phyloP scores from a whole-genome alignment of 2,113 vertebrate genomes.

The Hippocampus abdominalis region DNA sequence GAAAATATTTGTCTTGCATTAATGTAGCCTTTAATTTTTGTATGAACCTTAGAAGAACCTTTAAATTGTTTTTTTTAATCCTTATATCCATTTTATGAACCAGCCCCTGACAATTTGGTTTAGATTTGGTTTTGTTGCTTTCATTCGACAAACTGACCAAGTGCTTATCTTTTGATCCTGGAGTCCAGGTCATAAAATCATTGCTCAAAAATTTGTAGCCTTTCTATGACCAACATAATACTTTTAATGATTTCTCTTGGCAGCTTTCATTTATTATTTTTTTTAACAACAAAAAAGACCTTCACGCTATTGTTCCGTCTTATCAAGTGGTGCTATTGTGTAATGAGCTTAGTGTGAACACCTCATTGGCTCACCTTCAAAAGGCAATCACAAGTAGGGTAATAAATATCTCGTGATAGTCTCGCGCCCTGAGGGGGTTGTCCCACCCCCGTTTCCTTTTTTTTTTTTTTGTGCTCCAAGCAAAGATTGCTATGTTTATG shows the following conservation, averaged over 20 bases:
- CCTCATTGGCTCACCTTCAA: slow-evolving; percentile 42
- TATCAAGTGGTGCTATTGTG: background rate
- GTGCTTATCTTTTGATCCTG: background rate
- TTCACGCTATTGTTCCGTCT: background rate
- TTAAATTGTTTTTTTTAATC: background rate
- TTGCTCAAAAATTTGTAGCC: background rate
- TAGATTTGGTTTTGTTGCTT: background rate
- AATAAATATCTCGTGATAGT: slow-evolving; percentile 26
- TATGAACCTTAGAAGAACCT: no score
- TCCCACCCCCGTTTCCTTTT: background rate
- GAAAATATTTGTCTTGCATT: no score
- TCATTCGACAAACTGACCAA: background rate
- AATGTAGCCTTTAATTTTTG: background rate
- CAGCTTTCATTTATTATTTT: background rate
- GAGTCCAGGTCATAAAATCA: background rate
- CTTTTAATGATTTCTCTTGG: background rate
- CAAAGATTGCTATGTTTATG: slow-evolving; percentile 47
- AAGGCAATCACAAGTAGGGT: slow-evolving; percentile 42
- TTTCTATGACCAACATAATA: background rate
- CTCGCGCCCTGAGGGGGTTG: background rate
- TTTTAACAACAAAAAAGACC: background rate
- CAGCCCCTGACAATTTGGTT: background rate
- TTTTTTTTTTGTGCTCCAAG: background rate
- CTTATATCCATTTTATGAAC: background rate
- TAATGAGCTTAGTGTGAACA: slow-evolving; percentile 20